Evolutionary conservation across 1,140 invertebrate species (phyloP).

Genomic region (Nautilus pompilius): DNA sequence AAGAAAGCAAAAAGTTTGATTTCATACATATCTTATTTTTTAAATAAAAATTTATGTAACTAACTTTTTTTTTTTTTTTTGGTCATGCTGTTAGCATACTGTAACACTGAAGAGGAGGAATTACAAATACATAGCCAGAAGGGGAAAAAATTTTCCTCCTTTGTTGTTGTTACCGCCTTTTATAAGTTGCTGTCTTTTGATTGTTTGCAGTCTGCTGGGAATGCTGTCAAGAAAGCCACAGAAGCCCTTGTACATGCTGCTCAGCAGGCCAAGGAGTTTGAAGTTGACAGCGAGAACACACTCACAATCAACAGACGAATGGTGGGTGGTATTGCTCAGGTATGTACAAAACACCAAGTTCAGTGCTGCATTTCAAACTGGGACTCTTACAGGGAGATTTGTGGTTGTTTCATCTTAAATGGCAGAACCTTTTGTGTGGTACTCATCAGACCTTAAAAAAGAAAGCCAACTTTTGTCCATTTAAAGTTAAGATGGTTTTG

Average conservation of each 20-base stretch:
- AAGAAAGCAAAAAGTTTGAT: neutral
- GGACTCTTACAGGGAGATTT: too few species aligned
- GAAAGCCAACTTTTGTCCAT: too few species aligned
- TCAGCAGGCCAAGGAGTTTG: constrained; percentile 80
- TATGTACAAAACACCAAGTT: constrained; percentile 16
- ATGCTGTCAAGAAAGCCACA: constrained; percentile 95
- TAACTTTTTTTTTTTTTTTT: too few species aligned
- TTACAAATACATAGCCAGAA: neutral
- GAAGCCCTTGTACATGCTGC: constrained; percentile 94
- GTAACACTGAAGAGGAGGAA: too few species aligned
- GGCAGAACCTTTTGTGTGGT: too few species aligned
- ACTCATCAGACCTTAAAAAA: too few species aligned
- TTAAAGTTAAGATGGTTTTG: too few species aligned
- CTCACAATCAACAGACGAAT: constrained; percentile 85
- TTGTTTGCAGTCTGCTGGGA: constrained; percentile 78
- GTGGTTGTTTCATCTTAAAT: too few species aligned
- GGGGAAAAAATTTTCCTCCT: neutral
- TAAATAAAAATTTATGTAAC: neutral
- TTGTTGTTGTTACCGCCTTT: neutral
- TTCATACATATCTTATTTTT: neutral
- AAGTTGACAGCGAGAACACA: constrained; percentile 80
- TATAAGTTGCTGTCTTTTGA: neutral
- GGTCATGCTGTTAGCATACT: too few species aligned
- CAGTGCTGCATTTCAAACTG: too few species aligned
- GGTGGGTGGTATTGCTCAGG: constrained; percentile 73